These are phyloP conservation scores for Lathamus discolor DNA, from an alignment of 2,113 vertebrate species.

Conservation along the genomic window DNA sequence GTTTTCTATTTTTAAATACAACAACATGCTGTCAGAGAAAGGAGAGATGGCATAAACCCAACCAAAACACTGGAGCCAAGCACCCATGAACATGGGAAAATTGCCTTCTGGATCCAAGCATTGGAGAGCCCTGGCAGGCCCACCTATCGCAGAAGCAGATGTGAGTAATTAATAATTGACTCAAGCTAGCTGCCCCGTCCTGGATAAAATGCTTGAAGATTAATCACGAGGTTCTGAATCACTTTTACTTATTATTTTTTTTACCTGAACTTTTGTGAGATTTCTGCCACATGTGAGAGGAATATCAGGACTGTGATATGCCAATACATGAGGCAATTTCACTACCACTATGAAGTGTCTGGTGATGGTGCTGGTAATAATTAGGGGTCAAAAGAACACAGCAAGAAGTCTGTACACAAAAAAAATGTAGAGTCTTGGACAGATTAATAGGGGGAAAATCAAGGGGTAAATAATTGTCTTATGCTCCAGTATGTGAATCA, in stretches of 20 bases:
- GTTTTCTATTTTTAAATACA: slow-evolving; percentile 20
- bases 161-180: slow-evolving; percentile 13
- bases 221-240: not conserved
- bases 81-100: not conserved
- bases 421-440: not conserved
- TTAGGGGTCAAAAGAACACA: not conserved
- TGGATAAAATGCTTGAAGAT: not conserved
- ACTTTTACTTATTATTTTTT: not conserved
- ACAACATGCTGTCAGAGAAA: not conserved
- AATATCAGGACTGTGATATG: not conserved
- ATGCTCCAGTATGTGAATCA: not conserved
- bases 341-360: not conserved
- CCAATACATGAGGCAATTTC: not conserved
- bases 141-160: not conserved
- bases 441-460: not conserved
- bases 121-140: not conserved
- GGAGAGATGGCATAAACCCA: not conserved
- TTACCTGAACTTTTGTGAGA: not conserved
- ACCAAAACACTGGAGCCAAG: not conserved
- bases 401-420: not conserved
- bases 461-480: not conserved
- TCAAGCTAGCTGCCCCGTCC: not conserved
- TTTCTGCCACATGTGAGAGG: not conserved
- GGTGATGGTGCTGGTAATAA: not conserved
- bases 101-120: not conserved